Percentiles rank a stretch among this genome's conserved stretches.
Conservation (phyloP, 2,888 invertebrate genomes). For the Villa cingulata region DNA sequence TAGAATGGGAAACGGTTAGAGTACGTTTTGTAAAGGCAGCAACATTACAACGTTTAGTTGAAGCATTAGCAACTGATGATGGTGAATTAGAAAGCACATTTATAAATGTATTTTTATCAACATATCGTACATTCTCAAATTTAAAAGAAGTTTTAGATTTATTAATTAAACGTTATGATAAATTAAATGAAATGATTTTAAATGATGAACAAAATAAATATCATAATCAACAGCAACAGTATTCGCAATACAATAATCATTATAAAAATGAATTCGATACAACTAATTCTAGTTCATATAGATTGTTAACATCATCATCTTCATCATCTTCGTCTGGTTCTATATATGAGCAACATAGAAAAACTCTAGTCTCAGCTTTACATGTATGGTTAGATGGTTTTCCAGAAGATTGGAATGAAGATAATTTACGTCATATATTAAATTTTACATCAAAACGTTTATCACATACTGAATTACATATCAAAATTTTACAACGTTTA, state of each 20-base stretch:
- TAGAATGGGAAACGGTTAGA: constrained; percentile 98
- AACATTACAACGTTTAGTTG: constrained; percentile 83
- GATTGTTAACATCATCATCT: background rate
- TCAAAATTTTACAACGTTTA: constrained; percentile 37
- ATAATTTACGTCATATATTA: constrained; percentile 59
- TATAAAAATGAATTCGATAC: background rate
- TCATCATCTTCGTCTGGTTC: constrained; percentile 10
- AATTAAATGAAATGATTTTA: constrained; percentile 34
- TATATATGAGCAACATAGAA: constrained; percentile 38
- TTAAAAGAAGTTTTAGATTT: constrained; percentile 72
- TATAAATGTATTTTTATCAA: constrained; percentile 92
- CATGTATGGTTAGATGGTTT: constrained; percentile 97
- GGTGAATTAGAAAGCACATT: constrained; percentile 96
- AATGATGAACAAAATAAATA: background rate
- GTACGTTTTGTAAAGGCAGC: constrained; percentile 94
- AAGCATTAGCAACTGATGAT: constrained; percentile 84
- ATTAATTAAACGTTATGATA: constrained; percentile 63
- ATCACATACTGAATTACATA: constrained; percentile 73
- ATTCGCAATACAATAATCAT: background rate
- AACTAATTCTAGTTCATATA: constrained; percentile 15
- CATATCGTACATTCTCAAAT: constrained; percentile 81
- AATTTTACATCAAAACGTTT: constrained; percentile 72
- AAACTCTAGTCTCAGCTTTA: constrained; percentile 76
- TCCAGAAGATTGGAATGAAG: constrained; percentile 67
- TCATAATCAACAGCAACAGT: background rate